Evolutionary conservation across 2,888 invertebrate genomes (phyloP), one percentile per base, ranked within the genome.

Genomic region (Creontiades dilutus): DNA sequence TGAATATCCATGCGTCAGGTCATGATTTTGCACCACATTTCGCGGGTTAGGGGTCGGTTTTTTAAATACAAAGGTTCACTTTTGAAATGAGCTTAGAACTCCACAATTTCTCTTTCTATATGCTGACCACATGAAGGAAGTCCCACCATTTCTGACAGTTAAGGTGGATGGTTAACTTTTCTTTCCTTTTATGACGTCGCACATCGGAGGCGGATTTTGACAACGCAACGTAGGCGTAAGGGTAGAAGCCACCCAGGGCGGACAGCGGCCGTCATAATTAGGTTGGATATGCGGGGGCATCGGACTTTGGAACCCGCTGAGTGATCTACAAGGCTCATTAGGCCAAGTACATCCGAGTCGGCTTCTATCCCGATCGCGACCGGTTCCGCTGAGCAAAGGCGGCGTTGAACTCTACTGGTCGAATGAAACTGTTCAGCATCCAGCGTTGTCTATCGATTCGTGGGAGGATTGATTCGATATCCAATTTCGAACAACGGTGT

Each of bases 261-360:
- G 78, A 78, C 78, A 68, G 68, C 46, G 78, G 19, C 37, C 78
- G 78, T 78, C 78, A 78, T 78, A 78, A 78, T 46, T 46, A 47
- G 78, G 78, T 78, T 78, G 9, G 46, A 78, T n/a, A 76, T 47
- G 37, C 46, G 46, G 78, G 78, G 78, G 78, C 46, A 46, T 47
- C 47, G 46, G 46, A 16, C 55, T 46, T 55, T 37, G 57, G 61
- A 61, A 85, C 85, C 85, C 55, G 85, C 85, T 85, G 85, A 85
- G 85, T 85, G 85, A 85, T 85, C 57, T 85, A 85, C 85, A 57
- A 55, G 57, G 61, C 61, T 85, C 85, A 85, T 85, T 85, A 85
- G 78, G 37, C 78, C 78, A 46, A 78, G 78, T 78, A 78, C 78
- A 78, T 78, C 75, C 16, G 13, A 47, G 37, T 16, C 78, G 0